Conservation (phyloP, 2,113 vertebrate genomes). For the Connochaetes taurinus region DNA sequence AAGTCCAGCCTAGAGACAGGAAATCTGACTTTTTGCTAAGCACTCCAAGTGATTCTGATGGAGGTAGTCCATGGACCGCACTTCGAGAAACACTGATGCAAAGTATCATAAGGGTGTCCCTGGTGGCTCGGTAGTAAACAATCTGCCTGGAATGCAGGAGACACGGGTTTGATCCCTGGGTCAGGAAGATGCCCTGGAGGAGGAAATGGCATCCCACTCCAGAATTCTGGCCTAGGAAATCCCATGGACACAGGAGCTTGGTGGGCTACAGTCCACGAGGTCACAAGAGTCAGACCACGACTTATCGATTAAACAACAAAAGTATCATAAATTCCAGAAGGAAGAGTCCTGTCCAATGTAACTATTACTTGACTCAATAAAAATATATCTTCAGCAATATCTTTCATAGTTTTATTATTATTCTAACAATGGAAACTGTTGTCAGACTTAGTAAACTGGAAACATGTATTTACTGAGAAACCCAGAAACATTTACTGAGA, state of each 20-base stretch:
- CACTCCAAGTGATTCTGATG: not conserved
- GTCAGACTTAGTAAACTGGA: not conserved
- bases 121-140: not conserved
- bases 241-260: not conserved
- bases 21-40: not conserved
- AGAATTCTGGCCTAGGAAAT: not conserved
- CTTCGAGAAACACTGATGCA: not conserved
- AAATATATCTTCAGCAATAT: not conserved
- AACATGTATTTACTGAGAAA: constrained; percentile 14
- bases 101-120: not conserved
- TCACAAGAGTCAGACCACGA: not conserved
- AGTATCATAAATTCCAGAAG: not conserved
- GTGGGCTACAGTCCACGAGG: not conserved
- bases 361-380: not conserved
- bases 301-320: not conserved
- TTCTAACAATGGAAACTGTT: not conserved
- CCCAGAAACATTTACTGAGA: not conserved
- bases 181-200: not conserved
- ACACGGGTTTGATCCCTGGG: not conserved
- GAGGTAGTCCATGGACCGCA: not conserved
- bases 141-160: not conserved
- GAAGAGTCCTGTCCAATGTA: not conserved
- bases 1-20: not conserved
- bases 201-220: not conserved
- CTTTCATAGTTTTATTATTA: not conserved